Evolutionary conservation across 1,140 invertebrate species (phyloP).

Genomic region (Pissodes strobi): DNA sequence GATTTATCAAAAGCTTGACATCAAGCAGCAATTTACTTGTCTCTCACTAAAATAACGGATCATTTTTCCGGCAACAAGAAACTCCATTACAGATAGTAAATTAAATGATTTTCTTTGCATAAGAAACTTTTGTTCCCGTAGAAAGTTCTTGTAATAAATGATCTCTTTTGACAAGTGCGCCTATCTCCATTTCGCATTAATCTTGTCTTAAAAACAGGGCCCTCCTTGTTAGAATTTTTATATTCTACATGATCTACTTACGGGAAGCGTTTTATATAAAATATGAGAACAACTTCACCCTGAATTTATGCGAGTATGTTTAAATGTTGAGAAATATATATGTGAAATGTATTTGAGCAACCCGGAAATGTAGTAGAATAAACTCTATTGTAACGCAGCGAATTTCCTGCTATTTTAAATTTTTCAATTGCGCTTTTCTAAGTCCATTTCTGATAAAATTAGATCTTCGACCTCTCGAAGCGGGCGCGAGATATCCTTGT

Average conservation of each 20-base stretch:
- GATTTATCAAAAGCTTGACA: background rate
- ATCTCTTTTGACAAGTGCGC: constrained; percentile 17
- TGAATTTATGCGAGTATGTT: too few species aligned
- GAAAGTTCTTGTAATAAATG: constrained; percentile 21
- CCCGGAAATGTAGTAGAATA: background rate
- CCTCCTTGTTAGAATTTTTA: constrained; percentile 1
- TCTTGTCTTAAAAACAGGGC: constrained; percentile 7
- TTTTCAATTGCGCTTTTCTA: background rate
- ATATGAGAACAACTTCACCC: background rate
- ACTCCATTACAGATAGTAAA: constrained; percentile 16
- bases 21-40: background rate
- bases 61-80: background rate
- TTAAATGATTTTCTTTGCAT: constrained; percentile 30
- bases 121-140: constrained; percentile 19
- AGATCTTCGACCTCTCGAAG: too few species aligned
- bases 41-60: constrained; percentile 1
- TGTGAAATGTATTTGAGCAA: too few species aligned
- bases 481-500: too few species aligned
- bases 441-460: too few species aligned
- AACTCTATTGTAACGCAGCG: too few species aligned
- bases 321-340: too few species aligned
- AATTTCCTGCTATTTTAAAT: too few species aligned
- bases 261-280: background rate
- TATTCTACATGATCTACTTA: constrained; percentile 2
- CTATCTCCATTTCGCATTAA: constrained; percentile 14